A percentile compares a stretch with the other conserved stretches of the same genome.
Conservation (phyloP, 64 coral and sea anemone genomes). For the Montipora capricornis region DNA sequence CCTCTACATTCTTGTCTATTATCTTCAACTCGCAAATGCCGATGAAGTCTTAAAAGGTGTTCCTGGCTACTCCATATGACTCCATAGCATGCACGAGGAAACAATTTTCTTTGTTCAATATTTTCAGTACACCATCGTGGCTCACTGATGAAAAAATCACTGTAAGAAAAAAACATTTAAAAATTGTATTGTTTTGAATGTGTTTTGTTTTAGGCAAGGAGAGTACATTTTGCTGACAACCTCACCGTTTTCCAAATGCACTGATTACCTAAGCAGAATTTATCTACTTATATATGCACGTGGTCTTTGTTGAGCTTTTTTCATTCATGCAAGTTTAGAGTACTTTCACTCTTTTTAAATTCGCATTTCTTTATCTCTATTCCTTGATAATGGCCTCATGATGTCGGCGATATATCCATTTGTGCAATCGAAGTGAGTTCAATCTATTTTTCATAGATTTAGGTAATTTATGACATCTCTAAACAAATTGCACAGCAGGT, state of each 20-base stretch:
- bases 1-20: not conserved
- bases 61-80: slow-evolving; percentile 22
- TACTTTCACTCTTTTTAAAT: no score
- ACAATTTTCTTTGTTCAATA: not conserved
- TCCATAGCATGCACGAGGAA: slow-evolving; percentile 6
- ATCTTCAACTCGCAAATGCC: slow-evolving; percentile 8
- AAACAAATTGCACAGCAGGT: not conserved
- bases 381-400: no score
- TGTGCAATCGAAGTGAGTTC: no score
- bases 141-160: not conserved
- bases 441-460: no score
- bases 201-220: slow-evolving; percentile 6
- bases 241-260: slow-evolving; percentile 11
- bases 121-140: not conserved
- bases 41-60: not conserved
- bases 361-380: no score
- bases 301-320: not conserved
- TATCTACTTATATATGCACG: slow-evolving; percentile 10
- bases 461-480: no score
- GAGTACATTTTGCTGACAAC: slow-evolving; percentile 5
- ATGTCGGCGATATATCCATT: no score
- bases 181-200: not conserved
- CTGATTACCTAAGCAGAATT: slow-evolving; percentile 13
- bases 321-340: no score
- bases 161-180: slow-evolving; percentile 4